These are phyloP conservation scores for Myrmecobius fasciatus DNA, from an alignment of 2,113 vertebrate genomes.

Conservation along the genomic window DNA sequence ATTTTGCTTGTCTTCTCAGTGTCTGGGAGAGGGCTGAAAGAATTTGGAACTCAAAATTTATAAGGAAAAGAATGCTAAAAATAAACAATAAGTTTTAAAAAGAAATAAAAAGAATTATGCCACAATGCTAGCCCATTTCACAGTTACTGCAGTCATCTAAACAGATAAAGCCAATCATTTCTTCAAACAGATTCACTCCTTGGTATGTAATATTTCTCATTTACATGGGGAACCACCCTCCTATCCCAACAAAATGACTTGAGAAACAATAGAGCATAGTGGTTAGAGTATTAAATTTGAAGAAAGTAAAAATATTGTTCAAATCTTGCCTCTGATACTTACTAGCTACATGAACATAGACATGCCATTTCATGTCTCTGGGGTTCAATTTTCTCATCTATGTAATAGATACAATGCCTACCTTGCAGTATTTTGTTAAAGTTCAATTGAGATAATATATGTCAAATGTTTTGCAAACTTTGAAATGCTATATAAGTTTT, in stretches of 20 bases:
- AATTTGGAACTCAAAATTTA: neutral
- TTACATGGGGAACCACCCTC: neutral
- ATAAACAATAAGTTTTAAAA: neutral
- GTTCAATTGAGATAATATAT: neutral
- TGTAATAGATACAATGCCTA: neutral
- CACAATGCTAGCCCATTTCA: neutral
- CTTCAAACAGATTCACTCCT: neutral
- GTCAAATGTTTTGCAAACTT: neutral
- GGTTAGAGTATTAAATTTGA: neutral
- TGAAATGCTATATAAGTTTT: neutral
- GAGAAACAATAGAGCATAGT: neutral
- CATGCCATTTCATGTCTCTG: neutral
- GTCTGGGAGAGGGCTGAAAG: neutral
- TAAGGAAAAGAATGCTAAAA: neutral
- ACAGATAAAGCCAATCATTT: neutral
- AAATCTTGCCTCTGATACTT: neutral
- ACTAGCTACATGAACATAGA: neutral
- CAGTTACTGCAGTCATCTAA: neutral
- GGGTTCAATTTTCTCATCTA: neutral
- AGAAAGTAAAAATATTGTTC: neutral
- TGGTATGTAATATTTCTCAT: neutral
- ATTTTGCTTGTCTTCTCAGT: neutral
- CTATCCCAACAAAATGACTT: neutral
- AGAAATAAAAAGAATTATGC: neutral
- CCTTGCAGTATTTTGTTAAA: neutral